Evolutionary conservation across 2,797 vertebrate species (phyloP), one percentile per base, ranked within the genome.

Genomic region (Pipistrellus pygmaeus): DNA sequence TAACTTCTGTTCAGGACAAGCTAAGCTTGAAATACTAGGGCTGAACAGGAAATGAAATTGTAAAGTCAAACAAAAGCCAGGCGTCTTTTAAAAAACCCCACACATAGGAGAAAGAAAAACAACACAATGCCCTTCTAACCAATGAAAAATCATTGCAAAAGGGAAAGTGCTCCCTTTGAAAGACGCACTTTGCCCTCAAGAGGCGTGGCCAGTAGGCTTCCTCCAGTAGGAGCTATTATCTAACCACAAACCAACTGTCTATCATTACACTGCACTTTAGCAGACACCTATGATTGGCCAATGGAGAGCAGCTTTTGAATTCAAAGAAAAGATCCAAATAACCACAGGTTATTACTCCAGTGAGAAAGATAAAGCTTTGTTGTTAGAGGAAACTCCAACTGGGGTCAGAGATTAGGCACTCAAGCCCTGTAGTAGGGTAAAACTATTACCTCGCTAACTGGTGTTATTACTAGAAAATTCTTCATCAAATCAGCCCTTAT

Each of bases 161-260:
- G 81, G 69, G 81, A 80, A 94, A 96, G 90, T 77, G 25, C 51
- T 86, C 66, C 41, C 90, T 85, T 35, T 77, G 77, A 96, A 86
- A 20, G 2, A 76, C 0, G 81, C 91, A 88, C n/a, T 68, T 71
- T 77, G 48, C 97, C 87, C 66, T 84, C 92, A 60, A 80, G 91
- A 76, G 96, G 87, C 1, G 38, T 96, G 86, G 94, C 27, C 21
- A 11, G 48, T 6, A 3, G 35, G 88, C 94, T 97, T 92, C 93
- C 82, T 38, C 9, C 21, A 73, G 41, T 15, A 9, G 62, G 80
- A 51, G 88, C 90, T 76, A 62, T 83, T 94, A 96, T 94, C 97
- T 96, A 9, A 53, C 94, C 97, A 77, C 97, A 87, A 92, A 92
- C 92, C 92, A 94, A 90, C 91, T 71, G 20, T 68, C 97, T 95